These are phyloP conservation scores for Nezara viridula DNA, from an alignment of 2,888 invertebrate species.

Conservation along the genomic window DNA sequence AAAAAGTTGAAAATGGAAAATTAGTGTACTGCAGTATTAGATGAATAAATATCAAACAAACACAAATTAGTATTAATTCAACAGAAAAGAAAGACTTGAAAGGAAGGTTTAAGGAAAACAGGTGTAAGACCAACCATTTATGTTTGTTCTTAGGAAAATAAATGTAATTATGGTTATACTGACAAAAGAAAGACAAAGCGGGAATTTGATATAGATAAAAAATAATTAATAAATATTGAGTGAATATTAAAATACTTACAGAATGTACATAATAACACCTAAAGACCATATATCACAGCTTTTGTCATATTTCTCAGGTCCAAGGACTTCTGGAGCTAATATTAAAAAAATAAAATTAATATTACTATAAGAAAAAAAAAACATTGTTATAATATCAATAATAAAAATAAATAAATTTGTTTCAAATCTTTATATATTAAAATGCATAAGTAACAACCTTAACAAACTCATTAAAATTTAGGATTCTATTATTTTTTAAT, in stretches of 20 bases:
- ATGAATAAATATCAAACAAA: not conserved
- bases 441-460: not conserved
- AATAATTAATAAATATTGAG: not conserved
- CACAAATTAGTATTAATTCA: not conserved
- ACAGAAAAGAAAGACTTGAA: not conserved
- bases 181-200: not conserved
- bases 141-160: not conserved
- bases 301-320: slow-evolving; percentile 98
- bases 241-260: slow-evolving; percentile 74
- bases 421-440: not conserved
- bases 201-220: not conserved
- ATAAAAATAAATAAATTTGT: not conserved
- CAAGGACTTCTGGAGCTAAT: slow-evolving; percentile 87
- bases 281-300: slow-evolving; percentile 99
- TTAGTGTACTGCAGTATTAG: not conserved
- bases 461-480: too few species aligned
- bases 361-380: not conserved
- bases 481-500: too few species aligned
- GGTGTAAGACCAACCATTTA: not conserved
- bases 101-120: not conserved
- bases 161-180: not conserved
- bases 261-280: slow-evolving; percentile 99
- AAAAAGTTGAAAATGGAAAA: not conserved
- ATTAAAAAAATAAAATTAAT: slow-evolving; percentile 62
- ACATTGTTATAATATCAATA: not conserved